Evolutionary conservation across 2,113 vertebrate species (phyloP).

Genomic region (Platichthys stellatus): DNA sequence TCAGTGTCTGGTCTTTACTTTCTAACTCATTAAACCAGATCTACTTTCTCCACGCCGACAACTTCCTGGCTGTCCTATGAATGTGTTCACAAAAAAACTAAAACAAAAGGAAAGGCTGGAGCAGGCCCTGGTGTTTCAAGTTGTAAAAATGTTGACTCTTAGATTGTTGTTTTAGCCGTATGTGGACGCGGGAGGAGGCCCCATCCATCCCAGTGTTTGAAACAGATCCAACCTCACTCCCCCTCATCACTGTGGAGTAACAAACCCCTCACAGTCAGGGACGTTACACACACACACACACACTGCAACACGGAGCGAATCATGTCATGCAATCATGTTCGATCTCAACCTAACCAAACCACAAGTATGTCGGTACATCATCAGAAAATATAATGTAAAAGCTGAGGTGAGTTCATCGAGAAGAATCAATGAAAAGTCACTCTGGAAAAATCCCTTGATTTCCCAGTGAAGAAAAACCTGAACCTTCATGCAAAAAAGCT

Average conservation of each 20-base stretch:
- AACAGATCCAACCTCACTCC: constrained; percentile 56
- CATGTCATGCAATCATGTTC: constrained; percentile 1
- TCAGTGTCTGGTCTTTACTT: not conserved
- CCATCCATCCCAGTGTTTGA: constrained; percentile 54
- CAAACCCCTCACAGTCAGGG: constrained; percentile 15
- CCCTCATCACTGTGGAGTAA: constrained; percentile 25
- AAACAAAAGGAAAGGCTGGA: constrained; percentile 25
- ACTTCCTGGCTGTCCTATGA: not conserved
- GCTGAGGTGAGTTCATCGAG: not conserved
- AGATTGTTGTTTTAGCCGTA: constrained; percentile 68
- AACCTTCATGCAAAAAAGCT: constrained; percentile 62
- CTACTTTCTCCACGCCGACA: not conserved
- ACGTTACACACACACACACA: not conserved
- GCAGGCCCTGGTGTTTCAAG: constrained; percentile 6
- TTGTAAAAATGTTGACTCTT: constrained; percentile 38
- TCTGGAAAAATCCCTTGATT: constrained; percentile 56
- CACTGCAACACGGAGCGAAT: not conserved
- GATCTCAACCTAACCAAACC: not conserved
- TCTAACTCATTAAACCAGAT: not conserved
- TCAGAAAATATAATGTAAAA: not conserved
- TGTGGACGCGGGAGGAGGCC: constrained; percentile 64
- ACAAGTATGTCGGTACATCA: not conserved
- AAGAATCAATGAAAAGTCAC: constrained; percentile 50
- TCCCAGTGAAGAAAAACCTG: constrained; percentile 32
- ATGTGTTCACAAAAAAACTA: constrained; percentile 6